These are phyloP conservation scores for Syngnathus scovelli DNA, from an alignment of 2,113 vertebrate genomes.

Conservation along the genomic window DNA sequence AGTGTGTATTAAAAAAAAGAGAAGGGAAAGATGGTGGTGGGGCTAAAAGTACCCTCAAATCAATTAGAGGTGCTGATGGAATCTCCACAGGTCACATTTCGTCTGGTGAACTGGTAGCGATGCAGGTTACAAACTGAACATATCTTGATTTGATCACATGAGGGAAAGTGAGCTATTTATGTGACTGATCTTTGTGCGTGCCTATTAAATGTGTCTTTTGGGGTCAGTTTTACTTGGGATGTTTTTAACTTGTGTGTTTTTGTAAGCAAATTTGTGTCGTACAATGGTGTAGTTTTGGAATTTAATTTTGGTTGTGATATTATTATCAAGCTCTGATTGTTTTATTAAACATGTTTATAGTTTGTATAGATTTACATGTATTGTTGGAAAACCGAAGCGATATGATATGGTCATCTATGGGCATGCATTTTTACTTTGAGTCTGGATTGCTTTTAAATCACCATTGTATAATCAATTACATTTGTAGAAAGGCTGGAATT, in stretches of 20 bases:
- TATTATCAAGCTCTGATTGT: too few relatives aligned
- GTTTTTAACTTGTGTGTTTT: not conserved
- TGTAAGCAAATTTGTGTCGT: not conserved
- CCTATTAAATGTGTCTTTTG: not conserved
- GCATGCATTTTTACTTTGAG: too few relatives aligned
- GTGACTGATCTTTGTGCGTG: constrained; percentile 7
- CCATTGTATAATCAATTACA: too few relatives aligned
- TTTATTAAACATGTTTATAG: not conserved
- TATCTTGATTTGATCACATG: constrained; percentile 7
- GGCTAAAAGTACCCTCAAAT: constrained; percentile 14
- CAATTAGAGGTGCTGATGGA: constrained; percentile 12
- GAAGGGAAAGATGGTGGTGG: constrained; percentile 19
- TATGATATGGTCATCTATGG: too few relatives aligned
- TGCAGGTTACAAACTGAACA: constrained; percentile 5
- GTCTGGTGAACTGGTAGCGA: constrained; percentile 5
- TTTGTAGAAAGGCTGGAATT: too few relatives aligned
- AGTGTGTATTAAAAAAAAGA: constrained; percentile 2
- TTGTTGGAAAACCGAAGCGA: too few relatives aligned
- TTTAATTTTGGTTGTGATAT: too few relatives aligned
- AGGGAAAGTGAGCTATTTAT: not conserved
- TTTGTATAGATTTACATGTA: not conserved
- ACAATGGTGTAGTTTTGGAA: not conserved
- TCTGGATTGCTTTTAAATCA: too few relatives aligned
- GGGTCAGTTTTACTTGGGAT: not conserved
- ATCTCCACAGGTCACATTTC: constrained; percentile 4